Percentiles rank a stretch among this genome's conserved stretches.
Evolutionary conservation across 2,113 vertebrate species (phyloP).

Genomic region (Clinocottus analis): DNA sequence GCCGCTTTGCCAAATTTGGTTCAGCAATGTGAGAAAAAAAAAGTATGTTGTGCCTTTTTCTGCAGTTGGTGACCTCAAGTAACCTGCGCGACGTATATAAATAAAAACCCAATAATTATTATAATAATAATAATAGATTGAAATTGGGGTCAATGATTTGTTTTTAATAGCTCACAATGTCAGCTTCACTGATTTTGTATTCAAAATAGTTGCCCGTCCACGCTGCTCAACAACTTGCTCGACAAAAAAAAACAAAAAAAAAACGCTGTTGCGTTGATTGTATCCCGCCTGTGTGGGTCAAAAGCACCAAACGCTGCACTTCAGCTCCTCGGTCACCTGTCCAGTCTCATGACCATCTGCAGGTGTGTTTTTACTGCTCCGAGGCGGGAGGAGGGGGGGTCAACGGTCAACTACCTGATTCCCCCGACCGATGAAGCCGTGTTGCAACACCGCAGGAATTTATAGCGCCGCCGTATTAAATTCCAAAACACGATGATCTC

Average conservation of each 20-base stretch:
- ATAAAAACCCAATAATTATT: neutral
- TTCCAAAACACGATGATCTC: slow-evolving; percentile 18
- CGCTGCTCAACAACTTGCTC: slow-evolving; percentile 1
- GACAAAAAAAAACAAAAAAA: no score
- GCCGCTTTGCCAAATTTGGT: neutral
- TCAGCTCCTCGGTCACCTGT: neutral
- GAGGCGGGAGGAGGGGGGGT: no score
- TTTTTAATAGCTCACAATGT: neutral
- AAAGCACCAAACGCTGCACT: slow-evolving; percentile 6
- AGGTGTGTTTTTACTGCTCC: slow-evolving; percentile 64
- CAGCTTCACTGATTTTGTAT: neutral
- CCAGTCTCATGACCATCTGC: slow-evolving; percentile 27
- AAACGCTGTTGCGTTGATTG: neutral
- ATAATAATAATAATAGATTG: neutral
- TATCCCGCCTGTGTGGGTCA: slow-evolving; percentile 9
- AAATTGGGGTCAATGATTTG: neutral
- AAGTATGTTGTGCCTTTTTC: neutral
- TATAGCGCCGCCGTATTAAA: slow-evolving; percentile 28
- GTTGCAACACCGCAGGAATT: slow-evolving; percentile 39
- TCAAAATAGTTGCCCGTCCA: neutral
- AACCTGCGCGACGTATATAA: neutral
- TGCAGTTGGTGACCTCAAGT: neutral
- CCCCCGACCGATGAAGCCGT: slow-evolving; percentile 18
- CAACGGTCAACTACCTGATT: slow-evolving; percentile 60
- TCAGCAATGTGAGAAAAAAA: neutral